phyloP scores from a whole-genome alignment of 2,797 vertebrate genomes.

The Arremon brunneinucha region DNA sequence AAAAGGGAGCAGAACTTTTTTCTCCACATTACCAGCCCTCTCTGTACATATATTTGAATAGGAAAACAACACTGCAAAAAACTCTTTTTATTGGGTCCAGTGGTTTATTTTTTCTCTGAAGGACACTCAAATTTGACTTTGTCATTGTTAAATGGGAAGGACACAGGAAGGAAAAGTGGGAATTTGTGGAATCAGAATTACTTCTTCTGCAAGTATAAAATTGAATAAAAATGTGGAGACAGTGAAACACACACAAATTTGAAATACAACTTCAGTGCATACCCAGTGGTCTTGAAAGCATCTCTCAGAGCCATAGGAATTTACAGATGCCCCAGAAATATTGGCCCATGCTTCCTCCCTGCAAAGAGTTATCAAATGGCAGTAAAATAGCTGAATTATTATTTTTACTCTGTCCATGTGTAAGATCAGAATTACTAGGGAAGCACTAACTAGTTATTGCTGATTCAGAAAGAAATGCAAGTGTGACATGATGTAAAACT shows the following conservation, averaged over 20 bases:
- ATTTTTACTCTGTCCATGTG: neutral
- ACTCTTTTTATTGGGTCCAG: neutral
- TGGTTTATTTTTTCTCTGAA: neutral
- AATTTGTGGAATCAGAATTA: neutral
- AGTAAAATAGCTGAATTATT: neutral
- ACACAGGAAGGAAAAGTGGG: neutral
- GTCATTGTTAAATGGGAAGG: neutral
- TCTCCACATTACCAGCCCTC: rapidly evolving
- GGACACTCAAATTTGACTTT: neutral
- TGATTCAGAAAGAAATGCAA: conserved; percentile 40
- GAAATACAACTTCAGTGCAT: neutral
- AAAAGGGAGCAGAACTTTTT: neutral
- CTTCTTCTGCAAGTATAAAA: neutral
- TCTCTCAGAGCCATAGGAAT: neutral
- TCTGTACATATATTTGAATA: neutral
- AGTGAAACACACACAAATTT: neutral
- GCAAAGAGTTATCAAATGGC: neutral
- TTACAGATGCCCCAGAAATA: neutral
- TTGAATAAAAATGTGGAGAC: neutral
- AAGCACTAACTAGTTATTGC: neutral
- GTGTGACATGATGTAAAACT: conserved; percentile 46
- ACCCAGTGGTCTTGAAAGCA: neutral
- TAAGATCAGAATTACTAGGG: neutral
- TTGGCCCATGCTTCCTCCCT: neutral
- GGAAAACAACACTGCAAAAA: neutral